These are phyloP conservation scores for Gallirallus australis DNA, from an alignment of 2,797 vertebrate species.

Conservation along the genomic window DNA sequence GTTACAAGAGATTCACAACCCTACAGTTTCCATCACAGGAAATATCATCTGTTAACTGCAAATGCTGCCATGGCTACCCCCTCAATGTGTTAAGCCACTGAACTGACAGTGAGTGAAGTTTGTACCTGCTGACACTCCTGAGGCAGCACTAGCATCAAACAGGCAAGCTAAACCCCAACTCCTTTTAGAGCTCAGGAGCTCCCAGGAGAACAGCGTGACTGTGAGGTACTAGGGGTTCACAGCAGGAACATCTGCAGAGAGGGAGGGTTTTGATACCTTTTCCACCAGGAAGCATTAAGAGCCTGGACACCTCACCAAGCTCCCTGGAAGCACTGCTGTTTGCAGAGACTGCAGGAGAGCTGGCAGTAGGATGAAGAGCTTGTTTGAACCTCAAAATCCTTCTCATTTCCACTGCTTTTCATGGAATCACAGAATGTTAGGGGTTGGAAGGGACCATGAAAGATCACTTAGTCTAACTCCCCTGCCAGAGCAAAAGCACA, in stretches of 20 bases:
- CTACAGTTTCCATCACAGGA: background rate
- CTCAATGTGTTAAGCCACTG: background rate
- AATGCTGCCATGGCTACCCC: background rate
- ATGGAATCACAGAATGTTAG: too few species aligned
- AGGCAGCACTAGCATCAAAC: background rate
- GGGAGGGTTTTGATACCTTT: background rate
- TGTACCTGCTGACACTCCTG: background rate
- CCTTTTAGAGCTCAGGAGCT: background rate
- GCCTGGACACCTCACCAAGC: background rate
- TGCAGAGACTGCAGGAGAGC: accelerated
- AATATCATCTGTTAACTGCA: background rate
- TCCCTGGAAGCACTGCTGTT: background rate
- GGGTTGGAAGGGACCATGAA: too few species aligned
- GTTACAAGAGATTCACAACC: background rate
- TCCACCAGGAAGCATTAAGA: background rate
- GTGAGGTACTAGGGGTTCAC: background rate
- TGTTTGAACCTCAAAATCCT: background rate
- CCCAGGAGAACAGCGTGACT: background rate
- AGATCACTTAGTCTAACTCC: too few species aligned
- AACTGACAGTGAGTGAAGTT: background rate
- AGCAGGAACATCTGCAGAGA: accelerated
- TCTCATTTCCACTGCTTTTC: background rate
- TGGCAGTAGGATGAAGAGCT: background rate
- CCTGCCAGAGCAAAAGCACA: background rate
- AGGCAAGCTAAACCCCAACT: background rate